Conservation (phyloP, 2,797 vertebrate species). For the Cercopithecus hamlyni region DNA sequence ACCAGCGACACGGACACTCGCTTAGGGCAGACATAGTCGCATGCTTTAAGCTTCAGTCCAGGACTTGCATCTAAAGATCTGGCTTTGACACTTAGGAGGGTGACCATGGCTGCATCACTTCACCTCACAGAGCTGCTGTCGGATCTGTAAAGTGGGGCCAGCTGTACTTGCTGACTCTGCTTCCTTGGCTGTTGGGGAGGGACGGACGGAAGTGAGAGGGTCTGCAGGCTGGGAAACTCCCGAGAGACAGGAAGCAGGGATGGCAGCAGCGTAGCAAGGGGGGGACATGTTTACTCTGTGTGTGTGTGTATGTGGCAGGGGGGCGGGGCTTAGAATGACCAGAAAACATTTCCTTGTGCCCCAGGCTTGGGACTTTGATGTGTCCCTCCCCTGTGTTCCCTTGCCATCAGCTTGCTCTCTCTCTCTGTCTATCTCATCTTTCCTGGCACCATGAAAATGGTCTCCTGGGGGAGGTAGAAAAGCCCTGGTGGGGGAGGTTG, state of each 20-base stretch:
- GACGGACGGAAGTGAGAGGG: not conserved
- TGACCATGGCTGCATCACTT: not conserved
- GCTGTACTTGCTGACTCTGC: not conserved
- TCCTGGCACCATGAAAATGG: not conserved
- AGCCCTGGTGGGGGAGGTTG: not conserved
- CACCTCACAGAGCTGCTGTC: not conserved
- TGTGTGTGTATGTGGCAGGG: not conserved
- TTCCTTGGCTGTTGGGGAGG: not conserved
- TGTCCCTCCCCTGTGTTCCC: not conserved
- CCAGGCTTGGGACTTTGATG: not conserved
- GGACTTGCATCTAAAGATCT: not conserved
- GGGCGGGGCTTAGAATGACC: not conserved
- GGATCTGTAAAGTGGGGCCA: not conserved
- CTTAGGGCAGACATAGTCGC: not conserved
- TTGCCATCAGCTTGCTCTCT: not conserved
- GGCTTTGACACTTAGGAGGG: not conserved
- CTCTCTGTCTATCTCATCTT: not conserved
- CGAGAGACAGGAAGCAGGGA: not conserved
- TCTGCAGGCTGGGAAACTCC: not conserved
- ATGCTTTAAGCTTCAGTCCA: not conserved
- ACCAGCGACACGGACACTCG: not conserved
- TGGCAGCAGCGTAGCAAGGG: not conserved
- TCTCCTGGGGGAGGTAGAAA: not conserved
- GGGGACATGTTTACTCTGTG: not conserved
- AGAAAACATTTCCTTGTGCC: not conserved